Evolutionary conservation across 2,113 vertebrate species (phyloP), one percentile per base, ranked within the genome.

Genomic region (Phrynocephalus versicolor): DNA sequence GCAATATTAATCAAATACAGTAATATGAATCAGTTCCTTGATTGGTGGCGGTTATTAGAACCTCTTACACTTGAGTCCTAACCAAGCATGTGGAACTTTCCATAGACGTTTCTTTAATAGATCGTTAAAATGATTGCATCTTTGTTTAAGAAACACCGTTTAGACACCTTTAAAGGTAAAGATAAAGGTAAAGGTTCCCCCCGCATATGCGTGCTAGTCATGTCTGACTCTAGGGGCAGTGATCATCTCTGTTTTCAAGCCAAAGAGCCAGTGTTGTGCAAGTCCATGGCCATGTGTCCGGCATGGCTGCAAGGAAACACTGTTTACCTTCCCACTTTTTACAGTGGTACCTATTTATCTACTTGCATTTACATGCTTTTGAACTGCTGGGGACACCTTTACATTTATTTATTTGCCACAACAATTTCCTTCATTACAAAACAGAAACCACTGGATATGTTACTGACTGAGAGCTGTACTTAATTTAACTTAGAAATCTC

Each of bases 401-500:
- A 5, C 71, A 85, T 82, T 33, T 9, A 3, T 85, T 80, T 27
- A 79, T 73, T 76, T 86, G 85, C 78, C 81, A 65, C 0, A 85
- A 81, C 84, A 89, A 85, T 73, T 62, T 23, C 89, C 41, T 18
- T 35, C 45, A 18, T 25, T 83, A n/a, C 7, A 45, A 69, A 82
- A 72, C 0, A 84, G 6, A 21, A 88, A 73, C 62, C 69, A 21
- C 58, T 85, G 39, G 84, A 39, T 30, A 71, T 87, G 91, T 92
- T 86, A 64, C 71, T 83, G 87, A 27, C 23, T 87, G 83, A 35
- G 7, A 67, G 82, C 69, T 77, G 39, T 64, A 57, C 21, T 86
- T 86, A 25, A 75, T 92, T 89, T 81, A 87, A 81, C 57, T 85
- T 70, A 39, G 33, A 8, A 84, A 84, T 84, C 82, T 78, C 79